Conservation (phyloP, 1,140 invertebrate species). For the Bursaphelenchus mucronatus region DNA sequence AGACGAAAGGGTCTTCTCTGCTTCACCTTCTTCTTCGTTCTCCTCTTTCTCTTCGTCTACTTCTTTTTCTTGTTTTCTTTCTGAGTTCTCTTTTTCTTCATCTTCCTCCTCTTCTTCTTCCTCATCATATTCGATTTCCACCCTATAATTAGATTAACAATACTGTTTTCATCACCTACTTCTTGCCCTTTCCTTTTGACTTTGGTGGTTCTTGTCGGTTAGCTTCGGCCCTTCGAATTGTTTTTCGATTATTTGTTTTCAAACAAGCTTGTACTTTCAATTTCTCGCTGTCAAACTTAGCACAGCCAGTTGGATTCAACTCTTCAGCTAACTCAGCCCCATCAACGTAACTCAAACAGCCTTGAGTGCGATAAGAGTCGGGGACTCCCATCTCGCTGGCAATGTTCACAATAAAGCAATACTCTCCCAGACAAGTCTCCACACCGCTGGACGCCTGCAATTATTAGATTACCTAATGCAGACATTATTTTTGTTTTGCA, state of each 20-base stretch:
- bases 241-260: slow-evolving; percentile 43
- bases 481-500: background rate
- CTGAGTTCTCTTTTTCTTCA: slow-evolving; percentile 32
- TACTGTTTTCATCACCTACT: background rate
- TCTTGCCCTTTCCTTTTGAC: slow-evolving; percentile 23
- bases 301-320: slow-evolving; percentile 56
- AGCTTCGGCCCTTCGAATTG: slow-evolving; percentile 43
- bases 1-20: slow-evolving; percentile 23
- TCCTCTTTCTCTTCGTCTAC: slow-evolving; percentile 31
- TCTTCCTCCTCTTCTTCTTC: slow-evolving; percentile 43
- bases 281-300: slow-evolving; percentile 49
- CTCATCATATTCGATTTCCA: slow-evolving; percentile 35
- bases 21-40: slow-evolving; percentile 29
- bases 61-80: slow-evolving; percentile 33
- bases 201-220: slow-evolving; percentile 42
- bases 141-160: slow-evolving; percentile 20
- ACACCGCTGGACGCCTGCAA: slow-evolving; percentile 18
- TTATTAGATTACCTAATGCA: background rate
- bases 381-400: slow-evolving; percentile 50
- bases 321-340: slow-evolving; percentile 52
- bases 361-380: slow-evolving; percentile 40
- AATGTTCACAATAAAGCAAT: slow-evolving; percentile 54
- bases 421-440: slow-evolving; percentile 49
- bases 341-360: slow-evolving; percentile 51
- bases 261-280: slow-evolving; percentile 52